Conservation (phyloP, 2,113 vertebrate genomes). For the Calyptommatus sinebrachiatus region DNA sequence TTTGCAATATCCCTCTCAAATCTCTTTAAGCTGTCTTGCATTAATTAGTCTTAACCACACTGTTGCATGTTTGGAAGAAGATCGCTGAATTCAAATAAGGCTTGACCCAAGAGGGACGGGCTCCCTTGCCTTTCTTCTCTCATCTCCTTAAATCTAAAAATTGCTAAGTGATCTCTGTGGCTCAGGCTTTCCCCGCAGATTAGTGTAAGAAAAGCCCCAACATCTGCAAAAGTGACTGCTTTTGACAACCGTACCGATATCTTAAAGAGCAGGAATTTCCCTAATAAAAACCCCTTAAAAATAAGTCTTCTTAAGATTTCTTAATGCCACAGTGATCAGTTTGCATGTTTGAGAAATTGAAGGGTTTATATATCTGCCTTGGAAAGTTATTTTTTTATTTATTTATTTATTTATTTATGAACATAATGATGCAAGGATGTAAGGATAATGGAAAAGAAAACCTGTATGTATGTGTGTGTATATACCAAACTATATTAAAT, state of each 20-base stretch:
- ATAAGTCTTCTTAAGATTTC: slow-evolving; percentile 77
- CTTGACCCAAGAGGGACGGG: slow-evolving; percentile 70
- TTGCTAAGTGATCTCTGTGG: slow-evolving; percentile 76
- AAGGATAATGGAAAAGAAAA: no score
- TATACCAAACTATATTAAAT: no score
- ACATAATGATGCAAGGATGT: no score
- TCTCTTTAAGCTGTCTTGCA: slow-evolving; percentile 67
- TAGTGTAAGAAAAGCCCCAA: slow-evolving; percentile 77
- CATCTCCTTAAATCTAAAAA: slow-evolving; percentile 77
- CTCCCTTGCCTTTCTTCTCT: slow-evolving; percentile 71
- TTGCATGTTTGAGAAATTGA: slow-evolving; percentile 75
- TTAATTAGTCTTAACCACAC: slow-evolving; percentile 70
- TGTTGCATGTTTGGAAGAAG: slow-evolving; percentile 65
- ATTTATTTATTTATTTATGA: no score
- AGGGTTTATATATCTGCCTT: slow-evolving; percentile 73
- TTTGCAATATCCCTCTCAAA: slow-evolving; percentile 40
- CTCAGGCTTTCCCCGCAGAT: slow-evolving; percentile 75
- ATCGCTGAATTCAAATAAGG: slow-evolving; percentile 71
- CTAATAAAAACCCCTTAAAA: slow-evolving; percentile 73
- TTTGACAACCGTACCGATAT: slow-evolving; percentile 75
- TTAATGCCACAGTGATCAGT: slow-evolving; percentile 75
- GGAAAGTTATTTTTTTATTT: slow-evolving; percentile 63
- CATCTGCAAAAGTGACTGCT: slow-evolving; percentile 75
- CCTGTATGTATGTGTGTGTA: no score
- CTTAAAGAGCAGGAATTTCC: slow-evolving; percentile 77